These are phyloP conservation scores for Oreocharis arfaki DNA, from an alignment of 2,113 vertebrate genomes.

Conservation along the genomic window DNA sequence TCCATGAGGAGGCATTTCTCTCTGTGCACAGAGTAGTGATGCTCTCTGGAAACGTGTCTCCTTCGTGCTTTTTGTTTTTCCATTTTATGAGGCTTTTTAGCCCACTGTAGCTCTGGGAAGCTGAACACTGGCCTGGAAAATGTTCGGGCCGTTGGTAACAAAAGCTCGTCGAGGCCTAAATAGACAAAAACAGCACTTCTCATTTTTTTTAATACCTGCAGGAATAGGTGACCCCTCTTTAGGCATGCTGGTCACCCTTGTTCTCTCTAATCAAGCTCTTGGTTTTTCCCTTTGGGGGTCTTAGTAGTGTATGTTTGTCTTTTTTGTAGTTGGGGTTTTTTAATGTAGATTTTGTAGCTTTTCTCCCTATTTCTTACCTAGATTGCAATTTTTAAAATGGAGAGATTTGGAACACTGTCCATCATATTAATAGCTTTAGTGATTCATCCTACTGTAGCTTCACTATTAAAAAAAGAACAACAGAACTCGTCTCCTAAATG, in stretches of 20 bases:
- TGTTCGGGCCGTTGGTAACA: neutral
- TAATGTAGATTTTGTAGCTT: neutral
- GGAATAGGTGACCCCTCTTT: neutral
- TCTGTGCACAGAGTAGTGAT: neutral
- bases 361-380: neutral
- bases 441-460: constrained; percentile 12
- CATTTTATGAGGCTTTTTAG: neutral
- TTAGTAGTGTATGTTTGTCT: neutral
- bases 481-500: neutral
- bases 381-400: neutral
- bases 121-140: neutral
- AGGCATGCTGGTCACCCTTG: neutral
- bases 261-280: neutral
- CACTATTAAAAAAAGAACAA: constrained; percentile 43
- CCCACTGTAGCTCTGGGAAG: neutral
- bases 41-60: neutral
- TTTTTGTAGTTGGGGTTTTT: neutral
- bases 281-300: neutral
- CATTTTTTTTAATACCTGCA: neutral
- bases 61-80: neutral
- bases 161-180: neutral
- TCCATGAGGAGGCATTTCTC: neutral
- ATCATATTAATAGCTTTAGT: neutral
- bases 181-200: neutral
- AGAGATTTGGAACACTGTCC: neutral